Conservation (phyloP, 2,888 invertebrate genomes). For the Anagyrus pseudococci region DNA sequence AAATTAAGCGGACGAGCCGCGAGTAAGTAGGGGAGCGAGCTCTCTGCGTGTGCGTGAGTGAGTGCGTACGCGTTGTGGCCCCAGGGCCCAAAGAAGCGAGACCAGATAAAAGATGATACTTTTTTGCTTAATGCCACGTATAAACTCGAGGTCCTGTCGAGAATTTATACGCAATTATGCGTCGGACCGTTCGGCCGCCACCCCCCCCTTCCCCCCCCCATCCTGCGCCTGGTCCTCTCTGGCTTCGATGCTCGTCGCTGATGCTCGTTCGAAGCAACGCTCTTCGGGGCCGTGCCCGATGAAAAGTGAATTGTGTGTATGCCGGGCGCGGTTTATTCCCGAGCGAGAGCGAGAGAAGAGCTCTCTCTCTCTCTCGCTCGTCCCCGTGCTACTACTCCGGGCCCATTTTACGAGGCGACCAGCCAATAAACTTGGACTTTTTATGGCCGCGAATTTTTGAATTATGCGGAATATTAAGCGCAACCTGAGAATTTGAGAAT, state of each 20-base stretch:
- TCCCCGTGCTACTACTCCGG: slow-evolving; percentile 6
- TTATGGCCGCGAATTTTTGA: slow-evolving; percentile 31
- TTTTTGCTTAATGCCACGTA: slow-evolving; percentile 26
- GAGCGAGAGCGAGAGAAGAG: background rate
- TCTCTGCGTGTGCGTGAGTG: background rate
- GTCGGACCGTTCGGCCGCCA: background rate
- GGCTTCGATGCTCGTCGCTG: too few species aligned
- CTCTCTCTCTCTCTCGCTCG: background rate
- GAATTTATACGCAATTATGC: slow-evolving; percentile 32
- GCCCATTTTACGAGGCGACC: slow-evolving; percentile 24
- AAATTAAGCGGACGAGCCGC: slow-evolving; percentile 18
- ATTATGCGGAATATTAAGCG: slow-evolving; percentile 31
- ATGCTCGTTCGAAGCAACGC: too few species aligned
- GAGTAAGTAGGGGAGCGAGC: background rate
- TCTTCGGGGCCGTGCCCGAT: slow-evolving; percentile 13
- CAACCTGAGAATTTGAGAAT: slow-evolving; percentile 21
- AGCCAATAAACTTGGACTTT: slow-evolving; percentile 26
- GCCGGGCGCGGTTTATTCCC: slow-evolving; percentile 16
- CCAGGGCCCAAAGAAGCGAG: too few species aligned
- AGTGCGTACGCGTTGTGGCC: background rate
- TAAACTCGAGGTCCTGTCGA: slow-evolving; percentile 15
- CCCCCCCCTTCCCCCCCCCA: too few species aligned
- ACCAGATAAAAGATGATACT: slow-evolving; percentile 27
- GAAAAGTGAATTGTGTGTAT: slow-evolving; percentile 31
- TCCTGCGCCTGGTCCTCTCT: too few species aligned